Evolutionary conservation across 2,888 invertebrate genomes (phyloP).

Genomic region (Muscina levida): DNA sequence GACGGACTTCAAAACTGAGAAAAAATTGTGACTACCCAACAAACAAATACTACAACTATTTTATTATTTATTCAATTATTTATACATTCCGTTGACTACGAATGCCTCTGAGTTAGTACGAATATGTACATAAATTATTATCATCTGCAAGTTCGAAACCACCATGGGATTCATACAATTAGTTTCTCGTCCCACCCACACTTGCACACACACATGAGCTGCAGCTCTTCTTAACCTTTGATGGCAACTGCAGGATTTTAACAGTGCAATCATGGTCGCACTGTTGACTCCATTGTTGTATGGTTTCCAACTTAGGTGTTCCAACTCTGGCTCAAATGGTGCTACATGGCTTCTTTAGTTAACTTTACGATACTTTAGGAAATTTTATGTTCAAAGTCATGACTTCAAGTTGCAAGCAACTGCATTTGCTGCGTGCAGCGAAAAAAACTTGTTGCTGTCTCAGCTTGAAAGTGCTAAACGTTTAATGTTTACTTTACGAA

Average conservation of each 20-base stretch:
- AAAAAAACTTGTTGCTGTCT: neutral
- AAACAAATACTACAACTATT: no score
- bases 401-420: slow-evolving; percentile 31
- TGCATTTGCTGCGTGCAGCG: neutral
- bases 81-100: no score
- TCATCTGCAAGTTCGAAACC: no score
- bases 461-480: neutral
- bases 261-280: neutral
- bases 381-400: slow-evolving; percentile 63
- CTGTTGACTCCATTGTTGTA: neutral
- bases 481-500: slow-evolving; percentile 4
- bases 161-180: no score
- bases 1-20: no score
- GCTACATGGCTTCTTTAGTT: neutral
- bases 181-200: no score
- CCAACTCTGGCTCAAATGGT: neutral
- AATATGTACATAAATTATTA: no score
- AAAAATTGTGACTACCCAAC: no score
- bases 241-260: neutral
- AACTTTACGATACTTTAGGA: slow-evolving; percentile 20
- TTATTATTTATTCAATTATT: no score
- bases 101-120: no score
- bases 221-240: neutral
- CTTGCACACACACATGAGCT: neutral
- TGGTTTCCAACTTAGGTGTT: neutral